These are phyloP conservation scores for Torymus aiolomorphi DNA, from an alignment of 2,888 invertebrate species.

Conservation along the genomic window DNA sequence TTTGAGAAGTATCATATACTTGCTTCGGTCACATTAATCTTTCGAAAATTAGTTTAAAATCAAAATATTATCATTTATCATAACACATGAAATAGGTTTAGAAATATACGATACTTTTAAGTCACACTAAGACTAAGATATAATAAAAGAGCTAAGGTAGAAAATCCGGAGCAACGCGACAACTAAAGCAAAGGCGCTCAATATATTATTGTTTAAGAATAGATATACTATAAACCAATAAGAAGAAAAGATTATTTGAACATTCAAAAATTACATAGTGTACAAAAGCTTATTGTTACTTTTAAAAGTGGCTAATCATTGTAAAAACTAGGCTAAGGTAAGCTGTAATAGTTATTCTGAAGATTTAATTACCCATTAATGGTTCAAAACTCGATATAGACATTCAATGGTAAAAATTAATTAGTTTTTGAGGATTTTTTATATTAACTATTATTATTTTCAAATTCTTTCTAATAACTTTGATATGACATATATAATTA, in stretches of 20 bases:
- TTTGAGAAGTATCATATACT: slow-evolving; percentile 29
- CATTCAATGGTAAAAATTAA: slow-evolving; percentile 9
- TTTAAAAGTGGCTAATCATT: neutral
- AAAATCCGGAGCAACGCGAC: slow-evolving; percentile 26
- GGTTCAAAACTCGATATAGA: slow-evolving; percentile 19
- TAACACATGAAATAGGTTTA: slow-evolving; percentile 1
- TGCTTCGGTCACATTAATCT: neutral
- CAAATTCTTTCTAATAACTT: neutral
- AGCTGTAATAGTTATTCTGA: slow-evolving; percentile 14
- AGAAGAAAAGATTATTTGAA: slow-evolving; percentile 11
- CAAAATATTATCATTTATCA: neutral
- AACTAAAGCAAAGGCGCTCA: slow-evolving; percentile 42
- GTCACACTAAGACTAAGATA: slow-evolving; percentile 25
- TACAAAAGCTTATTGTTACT: neutral
- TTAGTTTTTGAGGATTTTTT: slow-evolving; percentile 5
- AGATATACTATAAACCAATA: slow-evolving; percentile 6
- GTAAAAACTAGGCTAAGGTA: neutral
- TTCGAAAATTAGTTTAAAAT: neutral
- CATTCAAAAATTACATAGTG: slow-evolving; percentile 1
- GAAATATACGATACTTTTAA: slow-evolving; percentile 29
- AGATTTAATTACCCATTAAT: slow-evolving; percentile 33
- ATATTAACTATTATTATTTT: slow-evolving; percentile 16
- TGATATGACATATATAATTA: neutral
- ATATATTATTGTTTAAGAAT: slow-evolving; percentile 33
- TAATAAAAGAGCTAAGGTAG: slow-evolving; percentile 12